Percentiles rank a stretch among this genome's conserved stretches.
phyloP scores from a whole-genome alignment of 2,113 vertebrate genomes.

The Geococcyx californianus region DNA sequence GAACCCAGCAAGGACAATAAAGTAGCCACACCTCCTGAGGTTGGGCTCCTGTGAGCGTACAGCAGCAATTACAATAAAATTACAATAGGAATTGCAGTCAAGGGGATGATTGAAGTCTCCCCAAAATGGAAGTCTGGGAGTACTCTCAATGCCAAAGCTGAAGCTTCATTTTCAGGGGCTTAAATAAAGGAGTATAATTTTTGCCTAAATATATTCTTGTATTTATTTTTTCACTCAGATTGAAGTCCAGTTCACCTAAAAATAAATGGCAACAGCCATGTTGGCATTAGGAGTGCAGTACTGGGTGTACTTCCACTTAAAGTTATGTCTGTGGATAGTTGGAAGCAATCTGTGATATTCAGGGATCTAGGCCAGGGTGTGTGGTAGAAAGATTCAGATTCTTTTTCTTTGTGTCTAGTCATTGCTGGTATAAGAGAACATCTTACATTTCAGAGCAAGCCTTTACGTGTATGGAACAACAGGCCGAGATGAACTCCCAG shows the following conservation, averaged over 20 bases:
- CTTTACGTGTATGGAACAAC: neutral
- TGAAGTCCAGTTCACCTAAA: conserved; percentile 22
- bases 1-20: neutral
- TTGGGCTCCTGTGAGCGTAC: neutral
- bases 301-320: neutral
- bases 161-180: neutral
- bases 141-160: neutral
- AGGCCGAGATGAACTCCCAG: neutral
- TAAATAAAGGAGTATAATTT: neutral
- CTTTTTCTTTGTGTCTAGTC: neutral
- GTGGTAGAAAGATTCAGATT: neutral
- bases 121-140: neutral
- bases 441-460: neutral
- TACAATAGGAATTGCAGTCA: neutral
- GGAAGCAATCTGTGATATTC: neutral
- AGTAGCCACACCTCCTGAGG: accelerated
- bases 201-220: neutral
- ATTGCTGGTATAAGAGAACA: neutral
- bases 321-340: neutral
- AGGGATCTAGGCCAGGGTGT: neutral
- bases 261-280: conserved; percentile 24
- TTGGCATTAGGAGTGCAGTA: neutral
- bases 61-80: neutral
- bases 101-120: neutral
- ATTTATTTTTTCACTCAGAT: conserved; percentile 10